These are phyloP conservation scores for Phoxinus phoxinus DNA, from an alignment of 2,113 vertebrate species.

Conservation along the genomic window DNA sequence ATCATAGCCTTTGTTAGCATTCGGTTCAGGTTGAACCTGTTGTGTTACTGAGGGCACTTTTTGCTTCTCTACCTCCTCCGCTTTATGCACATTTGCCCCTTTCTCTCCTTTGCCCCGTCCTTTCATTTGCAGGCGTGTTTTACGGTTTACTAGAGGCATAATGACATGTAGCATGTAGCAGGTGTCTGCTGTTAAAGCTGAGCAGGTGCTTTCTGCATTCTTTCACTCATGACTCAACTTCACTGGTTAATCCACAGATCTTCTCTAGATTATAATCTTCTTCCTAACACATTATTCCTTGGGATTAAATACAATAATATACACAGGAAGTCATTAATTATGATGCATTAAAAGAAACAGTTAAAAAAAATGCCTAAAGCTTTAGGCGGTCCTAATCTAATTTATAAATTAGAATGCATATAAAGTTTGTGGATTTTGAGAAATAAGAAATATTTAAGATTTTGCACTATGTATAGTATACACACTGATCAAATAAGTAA, in stretches of 20 bases:
- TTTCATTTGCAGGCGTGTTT: slow-evolving; percentile 64
- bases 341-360: not conserved
- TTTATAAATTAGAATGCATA: not conserved
- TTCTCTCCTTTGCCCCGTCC: slow-evolving; percentile 59
- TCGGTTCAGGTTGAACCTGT: slow-evolving; percentile 79
- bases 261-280: not conserved
- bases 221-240: slow-evolving; percentile 44
- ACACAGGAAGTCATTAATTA: not conserved
- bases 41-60: slow-evolving; percentile 54
- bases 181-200: slow-evolving; percentile 20
- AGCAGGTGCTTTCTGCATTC: slow-evolving; percentile 33
- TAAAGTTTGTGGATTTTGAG: not conserved
- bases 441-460: not conserved
- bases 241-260: not conserved
- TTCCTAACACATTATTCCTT: not conserved
- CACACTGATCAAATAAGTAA: not conserved
- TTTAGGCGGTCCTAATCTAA: not conserved
- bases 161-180: slow-evolving; percentile 62
- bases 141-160: slow-evolving; percentile 40
- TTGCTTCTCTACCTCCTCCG: slow-evolving; percentile 48
- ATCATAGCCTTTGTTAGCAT: slow-evolving; percentile 77
- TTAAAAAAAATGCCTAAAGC: not conserved
- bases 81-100: slow-evolving; percentile 52
- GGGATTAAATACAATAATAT: not conserved
- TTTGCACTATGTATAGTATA: not conserved